Evolutionary conservation across 2,797 vertebrate genomes (phyloP), one percentile per base, ranked within the genome.

Genomic region (Hydrolagus colliei): DNA sequence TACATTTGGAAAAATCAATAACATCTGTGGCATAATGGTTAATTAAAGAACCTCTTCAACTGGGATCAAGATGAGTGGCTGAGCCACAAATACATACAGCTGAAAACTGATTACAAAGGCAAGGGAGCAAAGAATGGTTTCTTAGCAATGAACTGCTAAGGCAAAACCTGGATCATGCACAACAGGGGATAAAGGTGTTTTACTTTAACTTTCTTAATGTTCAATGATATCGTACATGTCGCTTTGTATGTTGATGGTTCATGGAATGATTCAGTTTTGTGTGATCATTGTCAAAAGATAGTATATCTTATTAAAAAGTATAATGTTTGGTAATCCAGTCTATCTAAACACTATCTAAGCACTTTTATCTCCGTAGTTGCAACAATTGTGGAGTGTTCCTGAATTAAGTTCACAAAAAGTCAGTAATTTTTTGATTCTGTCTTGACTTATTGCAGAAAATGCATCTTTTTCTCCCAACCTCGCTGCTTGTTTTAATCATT

Each of bases 11-110:
- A 93, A 97, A 97, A 99, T 99, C 97, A 97, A 99, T 99, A 97
- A 97, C 97, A 99, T 99, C 98, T 99, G 97, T 96, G 96, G 96
- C 97, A 98, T 97, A 98, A 98, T 98, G 97, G 97, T 98, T 99
- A 99, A 99, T 99, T 99, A 99, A 98, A 98, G 97, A 97, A 96
- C 96, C 97, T 97, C 97, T 99, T 96, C 95, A 98, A 95, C 89
- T 93, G 94, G 96, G 95, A 96, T 96, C 95, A 96, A 96, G 97
- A 97, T 96, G 96, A 98, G 97, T 96, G 96, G 95, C 95, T 96
- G 95, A 96, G 97, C 96, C 96, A 93, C 93, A 93, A 94, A 94
- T 94, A 94, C 93, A 96, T 95, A 96, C 96, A 98, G 96, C 96
- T 97, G 97, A 96, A 97, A 96, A 95, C 96, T 99, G 98, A 99